phyloP scores from a whole-genome alignment of 2,113 vertebrate genomes.

The Marmota flaviventris region DNA sequence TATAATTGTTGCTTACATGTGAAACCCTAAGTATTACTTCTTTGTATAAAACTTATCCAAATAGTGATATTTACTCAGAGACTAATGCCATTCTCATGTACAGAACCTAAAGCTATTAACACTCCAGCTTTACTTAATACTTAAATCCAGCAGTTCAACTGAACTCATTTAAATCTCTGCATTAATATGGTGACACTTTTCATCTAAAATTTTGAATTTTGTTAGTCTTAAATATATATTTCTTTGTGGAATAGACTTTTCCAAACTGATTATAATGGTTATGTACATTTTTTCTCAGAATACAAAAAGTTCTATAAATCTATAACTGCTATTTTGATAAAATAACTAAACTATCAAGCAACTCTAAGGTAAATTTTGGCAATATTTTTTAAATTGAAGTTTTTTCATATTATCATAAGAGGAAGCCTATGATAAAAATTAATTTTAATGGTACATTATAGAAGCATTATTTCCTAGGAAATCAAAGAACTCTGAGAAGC shows the following conservation, averaged over 20 bases:
- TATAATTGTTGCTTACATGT: too few relatives aligned
- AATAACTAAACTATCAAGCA: neutral
- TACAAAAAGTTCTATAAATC: neutral
- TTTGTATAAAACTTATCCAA: constrained; percentile 17
- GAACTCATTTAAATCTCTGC: neutral
- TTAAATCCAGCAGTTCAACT: neutral
- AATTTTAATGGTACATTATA: neutral
- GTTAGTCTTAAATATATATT: neutral
- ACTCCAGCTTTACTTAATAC: neutral
- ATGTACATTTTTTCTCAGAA: neutral
- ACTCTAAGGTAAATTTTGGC: neutral
- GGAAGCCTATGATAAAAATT: neutral
- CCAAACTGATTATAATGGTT: neutral
- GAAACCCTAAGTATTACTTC: neutral
- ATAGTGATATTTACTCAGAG: neutral
- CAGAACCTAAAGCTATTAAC: neutral
- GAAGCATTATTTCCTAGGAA: neutral
- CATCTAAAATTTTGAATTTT: constrained; percentile 36
- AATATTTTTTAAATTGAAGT: constrained; percentile 24
- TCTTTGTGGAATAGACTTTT: neutral
- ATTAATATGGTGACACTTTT: neutral
- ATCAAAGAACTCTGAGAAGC: neutral
- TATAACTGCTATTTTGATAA: neutral
- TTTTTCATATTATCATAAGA: neutral
- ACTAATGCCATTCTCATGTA: neutral